Percentiles rank a stretch among this genome's conserved stretches.
Conservation (phyloP, 2,113 vertebrate genomes). For the Scartelaos histophorus region DNA sequence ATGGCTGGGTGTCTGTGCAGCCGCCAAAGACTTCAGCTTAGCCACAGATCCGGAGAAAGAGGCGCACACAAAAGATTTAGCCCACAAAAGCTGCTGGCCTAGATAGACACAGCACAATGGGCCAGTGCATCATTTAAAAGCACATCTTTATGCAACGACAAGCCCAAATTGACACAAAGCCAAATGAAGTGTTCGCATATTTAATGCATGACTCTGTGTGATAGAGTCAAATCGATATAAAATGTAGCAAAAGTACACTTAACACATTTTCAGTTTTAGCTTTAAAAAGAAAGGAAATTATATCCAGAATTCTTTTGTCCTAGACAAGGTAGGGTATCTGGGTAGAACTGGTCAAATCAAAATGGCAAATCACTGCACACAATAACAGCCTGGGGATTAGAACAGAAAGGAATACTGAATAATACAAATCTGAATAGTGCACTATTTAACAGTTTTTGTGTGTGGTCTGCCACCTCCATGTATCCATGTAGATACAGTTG, state of each 20-base stretch:
- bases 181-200: conserved; percentile 28
- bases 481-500: too few species aligned
- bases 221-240: conserved; percentile 32
- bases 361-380: not conserved
- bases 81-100: conserved; percentile 61
- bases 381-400: not conserved
- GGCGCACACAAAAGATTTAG: conserved; percentile 60
- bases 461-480: too few species aligned
- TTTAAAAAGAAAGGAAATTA: too few species aligned
- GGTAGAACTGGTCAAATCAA: not conserved
- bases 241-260: not conserved
- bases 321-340: not conserved
- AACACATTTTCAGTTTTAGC: too few species aligned
- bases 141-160: conserved; percentile 30
- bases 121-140: conserved; percentile 51
- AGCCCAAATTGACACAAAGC: conserved; percentile 42
- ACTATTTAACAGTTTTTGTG: too few species aligned
- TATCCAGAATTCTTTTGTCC: too few species aligned
- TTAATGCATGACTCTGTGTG: not conserved
- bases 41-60: conserved; percentile 51
- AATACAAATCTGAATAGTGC: too few species aligned
- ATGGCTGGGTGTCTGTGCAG: conserved; percentile 48
- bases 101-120: conserved; percentile 59
- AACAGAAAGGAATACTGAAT: not conserved
- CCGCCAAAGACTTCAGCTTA: conserved; percentile 51